Evolutionary conservation across 2,888 invertebrate species (phyloP).

Genomic region (Spatulosminthurus flaviceps): DNA sequence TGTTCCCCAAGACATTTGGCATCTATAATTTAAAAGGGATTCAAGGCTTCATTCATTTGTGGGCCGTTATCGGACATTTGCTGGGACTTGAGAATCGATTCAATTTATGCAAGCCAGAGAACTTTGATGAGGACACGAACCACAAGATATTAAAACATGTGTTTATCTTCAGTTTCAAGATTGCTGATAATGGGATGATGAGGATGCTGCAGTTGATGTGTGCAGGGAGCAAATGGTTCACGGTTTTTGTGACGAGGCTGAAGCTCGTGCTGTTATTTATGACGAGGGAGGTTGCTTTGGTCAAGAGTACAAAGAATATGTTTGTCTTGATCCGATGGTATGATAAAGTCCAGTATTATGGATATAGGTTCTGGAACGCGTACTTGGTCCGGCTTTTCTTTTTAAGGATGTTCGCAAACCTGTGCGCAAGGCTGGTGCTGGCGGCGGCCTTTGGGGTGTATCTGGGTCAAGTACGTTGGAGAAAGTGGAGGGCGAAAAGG

Average conservation of each 20-base stretch:
- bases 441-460: neutral
- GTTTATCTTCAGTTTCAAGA: constrained; percentile 59
- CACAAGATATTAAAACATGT: constrained; percentile 57
- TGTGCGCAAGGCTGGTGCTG: constrained; percentile 24
- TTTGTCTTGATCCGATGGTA: constrained; percentile 51
- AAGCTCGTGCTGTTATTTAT: constrained; percentile 59
- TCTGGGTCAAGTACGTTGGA: constrained; percentile 40
- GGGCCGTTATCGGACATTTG: constrained; percentile 59
- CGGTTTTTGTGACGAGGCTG: constrained; percentile 48
- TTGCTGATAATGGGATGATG: constrained; percentile 53
- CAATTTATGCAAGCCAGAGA: constrained; percentile 53
- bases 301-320: constrained; percentile 54
- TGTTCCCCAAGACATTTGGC: constrained; percentile 60
- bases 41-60: constrained; percentile 60
- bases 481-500: constrained; percentile 33
- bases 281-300: constrained; percentile 55
- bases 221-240: constrained; percentile 47
- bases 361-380: constrained; percentile 23
- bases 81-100: constrained; percentile 59
- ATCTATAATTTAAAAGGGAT: constrained; percentile 54
- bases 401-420: constrained; percentile 36
- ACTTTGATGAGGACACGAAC: constrained; percentile 59
- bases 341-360: constrained; percentile 33
- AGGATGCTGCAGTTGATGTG: constrained; percentile 56
- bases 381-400: constrained; percentile 37